Evolutionary conservation across 2,888 invertebrate species (phyloP).

Genomic region (Neoascia interrupta): DNA sequence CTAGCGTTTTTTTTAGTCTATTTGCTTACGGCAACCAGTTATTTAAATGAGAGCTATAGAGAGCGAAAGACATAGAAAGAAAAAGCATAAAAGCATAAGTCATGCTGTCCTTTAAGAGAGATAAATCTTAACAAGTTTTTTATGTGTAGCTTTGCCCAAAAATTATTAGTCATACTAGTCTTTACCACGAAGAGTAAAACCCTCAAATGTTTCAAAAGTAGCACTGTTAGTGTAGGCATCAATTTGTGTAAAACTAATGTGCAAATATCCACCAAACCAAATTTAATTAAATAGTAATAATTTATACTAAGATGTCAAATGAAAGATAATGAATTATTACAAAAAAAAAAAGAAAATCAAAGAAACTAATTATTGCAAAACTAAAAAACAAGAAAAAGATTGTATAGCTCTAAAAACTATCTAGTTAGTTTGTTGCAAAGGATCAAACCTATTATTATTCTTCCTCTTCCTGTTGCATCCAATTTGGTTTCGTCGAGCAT

Average conservation of each 20-base stretch:
- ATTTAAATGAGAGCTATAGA: too few relatives aligned
- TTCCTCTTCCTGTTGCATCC: slow-evolving; percentile 78
- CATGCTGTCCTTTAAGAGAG: too few relatives aligned
- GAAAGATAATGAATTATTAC: slow-evolving; percentile 40
- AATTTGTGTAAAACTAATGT: slow-evolving; percentile 1
- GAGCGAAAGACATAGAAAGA: too few relatives aligned
- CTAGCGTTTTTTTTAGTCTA: too few relatives aligned
- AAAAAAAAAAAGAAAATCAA: slow-evolving; percentile 46
- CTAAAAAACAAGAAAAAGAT: slow-evolving; percentile 71
- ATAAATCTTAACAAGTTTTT: too few relatives aligned
- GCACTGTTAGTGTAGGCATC: slow-evolving; percentile 38
- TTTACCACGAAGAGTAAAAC: too few relatives aligned
- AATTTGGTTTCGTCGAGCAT: slow-evolving; percentile 60
- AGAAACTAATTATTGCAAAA: slow-evolving; percentile 42
- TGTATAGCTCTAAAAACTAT: slow-evolving; percentile 57
- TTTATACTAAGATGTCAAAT: slow-evolving; percentile 20
- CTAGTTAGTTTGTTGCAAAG: slow-evolving; percentile 58
- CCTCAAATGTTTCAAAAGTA: too few relatives aligned
- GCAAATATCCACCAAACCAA: slow-evolving; percentile 50
- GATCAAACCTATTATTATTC: slow-evolving; percentile 81
- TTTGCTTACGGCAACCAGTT: too few relatives aligned
- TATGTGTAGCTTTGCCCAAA: too few relatives aligned
- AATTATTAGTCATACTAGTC: too few relatives aligned
- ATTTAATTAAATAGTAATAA: slow-evolving; percentile 12
- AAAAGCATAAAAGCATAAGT: too few relatives aligned